phyloP scores from a whole-genome alignment of 1,140 invertebrate species.

The Anadara kagoshimensis region DNA sequence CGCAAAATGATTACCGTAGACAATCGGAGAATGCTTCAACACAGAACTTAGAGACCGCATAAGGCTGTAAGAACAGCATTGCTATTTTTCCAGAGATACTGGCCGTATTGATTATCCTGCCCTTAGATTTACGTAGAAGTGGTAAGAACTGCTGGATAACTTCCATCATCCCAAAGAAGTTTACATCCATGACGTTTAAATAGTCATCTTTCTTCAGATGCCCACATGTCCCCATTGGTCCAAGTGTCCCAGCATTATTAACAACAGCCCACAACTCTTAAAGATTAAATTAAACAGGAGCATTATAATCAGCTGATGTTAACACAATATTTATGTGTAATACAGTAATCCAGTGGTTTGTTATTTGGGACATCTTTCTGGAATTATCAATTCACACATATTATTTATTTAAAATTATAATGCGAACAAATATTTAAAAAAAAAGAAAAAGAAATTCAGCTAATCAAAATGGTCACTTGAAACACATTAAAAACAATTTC shows the following conservation, averaged over 20 bases:
- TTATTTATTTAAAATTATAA: too few species aligned
- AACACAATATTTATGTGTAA: too few species aligned
- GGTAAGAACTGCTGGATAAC: conserved; percentile 55
- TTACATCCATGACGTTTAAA: conserved; percentile 34
- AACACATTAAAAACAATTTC: too few species aligned
- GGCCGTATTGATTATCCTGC: conserved; percentile 55
- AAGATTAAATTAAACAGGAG: too few species aligned
- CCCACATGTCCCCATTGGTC: conserved; percentile 31
- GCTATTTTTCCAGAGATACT: conserved; percentile 44
- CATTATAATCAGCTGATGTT: too few species aligned
- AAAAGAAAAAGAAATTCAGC: too few species aligned
- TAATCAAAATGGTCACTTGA: too few species aligned
- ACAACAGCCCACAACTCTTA: conserved; percentile 60
- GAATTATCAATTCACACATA: too few species aligned
- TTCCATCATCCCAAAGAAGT: conserved; percentile 49
- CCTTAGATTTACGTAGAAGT: conserved; percentile 43
- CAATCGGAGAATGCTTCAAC: neutral
- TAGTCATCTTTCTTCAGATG: conserved; percentile 46
- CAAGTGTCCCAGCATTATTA: conserved; percentile 60
- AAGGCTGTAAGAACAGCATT: conserved; percentile 3
- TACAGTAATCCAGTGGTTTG: too few species aligned
- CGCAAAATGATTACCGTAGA: neutral
- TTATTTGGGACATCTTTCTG: too few species aligned
- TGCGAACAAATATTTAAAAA: too few species aligned
- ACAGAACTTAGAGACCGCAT: neutral